Evolutionary conservation across 1,140 invertebrate species (phyloP).

Genomic region (Bombus turneri): DNA sequence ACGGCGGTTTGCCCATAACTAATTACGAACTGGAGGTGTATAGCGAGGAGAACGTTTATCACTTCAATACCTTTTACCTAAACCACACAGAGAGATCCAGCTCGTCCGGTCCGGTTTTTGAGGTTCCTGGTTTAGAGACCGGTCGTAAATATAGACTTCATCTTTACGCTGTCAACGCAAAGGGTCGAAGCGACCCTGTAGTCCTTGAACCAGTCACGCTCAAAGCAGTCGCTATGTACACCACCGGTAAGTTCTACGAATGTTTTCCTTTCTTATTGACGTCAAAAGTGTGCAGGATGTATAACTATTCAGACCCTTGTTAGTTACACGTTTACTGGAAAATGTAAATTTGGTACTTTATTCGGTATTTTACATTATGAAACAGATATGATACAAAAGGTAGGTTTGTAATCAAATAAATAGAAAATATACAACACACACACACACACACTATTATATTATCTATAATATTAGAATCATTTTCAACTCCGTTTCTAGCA

Average conservation of each 20-base stretch:
- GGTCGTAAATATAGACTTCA: constrained; percentile 89
- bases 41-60: constrained; percentile 76
- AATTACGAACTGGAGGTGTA: constrained; percentile 90
- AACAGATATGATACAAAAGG: not conserved
- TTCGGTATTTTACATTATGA: not conserved
- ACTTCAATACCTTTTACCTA: constrained; percentile 73
- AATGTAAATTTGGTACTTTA: too few relatives aligned
- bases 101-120: constrained; percentile 85
- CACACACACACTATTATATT: not conserved
- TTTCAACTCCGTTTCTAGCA: too few relatives aligned
- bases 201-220: constrained; percentile 91
- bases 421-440: too few relatives aligned
- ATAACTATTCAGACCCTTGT: too few relatives aligned
- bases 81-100: constrained; percentile 69
- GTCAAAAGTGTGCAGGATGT: not conserved
- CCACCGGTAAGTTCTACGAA: constrained; percentile 71
- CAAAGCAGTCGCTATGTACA: constrained; percentile 87
- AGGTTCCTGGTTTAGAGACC: constrained; percentile 88
- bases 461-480: not conserved
- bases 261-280: not conserved
- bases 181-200: constrained; percentile 91
- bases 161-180: constrained; percentile 91
- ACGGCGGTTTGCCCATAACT: constrained; percentile 92
- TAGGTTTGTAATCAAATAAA: not conserved
- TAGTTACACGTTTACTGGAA: not conserved